Percentiles rank a stretch among this genome's conserved stretches.
Conservation (phyloP, 2,797 vertebrate species). For the Aselliscus stoliczkanus region DNA sequence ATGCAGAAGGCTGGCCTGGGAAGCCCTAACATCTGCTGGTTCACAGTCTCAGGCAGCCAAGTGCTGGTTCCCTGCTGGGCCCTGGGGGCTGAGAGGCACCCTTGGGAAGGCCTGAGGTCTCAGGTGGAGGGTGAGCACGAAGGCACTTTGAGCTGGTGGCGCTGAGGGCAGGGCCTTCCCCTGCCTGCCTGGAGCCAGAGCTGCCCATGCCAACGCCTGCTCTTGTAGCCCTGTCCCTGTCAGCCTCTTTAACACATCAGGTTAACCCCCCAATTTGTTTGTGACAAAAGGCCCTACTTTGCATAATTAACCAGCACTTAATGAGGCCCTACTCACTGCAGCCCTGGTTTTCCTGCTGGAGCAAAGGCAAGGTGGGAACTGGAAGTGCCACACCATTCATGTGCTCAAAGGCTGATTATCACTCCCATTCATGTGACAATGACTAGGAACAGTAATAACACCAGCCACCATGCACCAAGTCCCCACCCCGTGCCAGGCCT, state of each 20-base stretch:
- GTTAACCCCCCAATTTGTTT: neutral
- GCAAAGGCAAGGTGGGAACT: neutral
- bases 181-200: neutral
- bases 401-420: neutral
- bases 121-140: no score
- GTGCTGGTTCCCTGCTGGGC: neutral
- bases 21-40: neutral
- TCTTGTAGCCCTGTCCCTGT: neutral
- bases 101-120: neutral
- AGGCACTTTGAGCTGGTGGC: neutral
- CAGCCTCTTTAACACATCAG: neutral
- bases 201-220: rapidly evolving
- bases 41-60: neutral
- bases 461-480: neutral
- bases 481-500: neutral
- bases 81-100: neutral
- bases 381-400: neutral
- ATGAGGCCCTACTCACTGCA: neutral
- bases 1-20: neutral
- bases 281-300: conserved; percentile 5
- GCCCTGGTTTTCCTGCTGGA: neutral
- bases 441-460: neutral
- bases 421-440: neutral
- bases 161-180: neutral
- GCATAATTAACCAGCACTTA: conserved; percentile 41